Evolutionary conservation across 2,888 invertebrate genomes (phyloP), one percentile per base, ranked within the genome.

Genomic region (Meloe dianella): DNA sequence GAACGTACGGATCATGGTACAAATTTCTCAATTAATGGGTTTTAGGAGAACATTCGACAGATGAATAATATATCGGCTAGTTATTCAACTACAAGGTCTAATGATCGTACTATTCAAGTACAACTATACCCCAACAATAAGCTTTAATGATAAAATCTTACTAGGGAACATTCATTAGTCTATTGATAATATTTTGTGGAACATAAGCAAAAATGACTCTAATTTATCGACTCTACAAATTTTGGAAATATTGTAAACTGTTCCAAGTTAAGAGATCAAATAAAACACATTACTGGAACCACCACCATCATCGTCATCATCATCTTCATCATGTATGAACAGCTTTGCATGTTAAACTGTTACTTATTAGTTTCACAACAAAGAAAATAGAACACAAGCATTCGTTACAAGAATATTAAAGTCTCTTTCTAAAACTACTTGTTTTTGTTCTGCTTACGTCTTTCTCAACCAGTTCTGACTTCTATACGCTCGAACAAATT

Each of bases 11-110:
- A 64, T 63, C 60, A 20, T 47, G 58, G 29, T 30, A 56, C 60
- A 62, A 67, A 68, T 65, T 64, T 54, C 22, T 27, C 64, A 57
- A 47, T 63, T 68, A 68, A 68, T 68, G 68, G 68, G 47, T 60
- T 63, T 51, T 54, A 62, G 29, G 60, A 60, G 65, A 65, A 58
- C 30, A 61, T 56, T 61, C 59, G 64, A 41, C 62, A 57, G 64
- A 67, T 67, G 67, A 67, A 67, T 67, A 64, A 67, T 67, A 67
- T 63, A 66, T 66, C 30, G 60, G 60, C 60, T 38, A 35, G 54
- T 54, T 54, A 54, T 54, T 54, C 54, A 24, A 54, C 54, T 54
- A 54, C 54, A 27, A 27, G 14, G 6, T 27, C 12, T 54, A 54
- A 54, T 54, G 24, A 24, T 54, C 14, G n/a, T 54, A 54, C 7